phyloP scores from a whole-genome alignment of 2,888 invertebrate species.

The Orchestes rusci region DNA sequence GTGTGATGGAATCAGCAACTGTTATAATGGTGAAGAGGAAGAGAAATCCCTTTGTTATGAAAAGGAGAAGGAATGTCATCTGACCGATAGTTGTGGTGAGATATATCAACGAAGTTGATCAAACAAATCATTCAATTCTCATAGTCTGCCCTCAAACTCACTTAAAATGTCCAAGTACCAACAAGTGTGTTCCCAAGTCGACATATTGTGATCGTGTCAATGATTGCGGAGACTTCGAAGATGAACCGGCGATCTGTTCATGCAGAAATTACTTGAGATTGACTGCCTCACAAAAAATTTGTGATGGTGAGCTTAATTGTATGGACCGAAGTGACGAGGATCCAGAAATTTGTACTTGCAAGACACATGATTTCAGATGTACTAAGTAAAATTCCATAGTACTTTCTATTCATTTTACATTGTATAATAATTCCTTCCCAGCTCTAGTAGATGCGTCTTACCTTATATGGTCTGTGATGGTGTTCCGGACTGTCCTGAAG shows the following conservation, averaged over 20 bases:
- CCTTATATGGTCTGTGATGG: slow-evolving; percentile 72
- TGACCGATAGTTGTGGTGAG: slow-evolving; percentile 34
- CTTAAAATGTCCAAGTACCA: slow-evolving; percentile 60
- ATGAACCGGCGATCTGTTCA: slow-evolving; percentile 59
- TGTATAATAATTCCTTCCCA: slow-evolving; percentile 20
- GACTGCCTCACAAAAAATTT: slow-evolving; percentile 62
- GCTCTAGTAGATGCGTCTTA: slow-evolving; percentile 56
- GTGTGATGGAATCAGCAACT: slow-evolving; percentile 63
- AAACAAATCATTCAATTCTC: neutral
- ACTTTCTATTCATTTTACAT: neutral
- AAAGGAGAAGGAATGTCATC: slow-evolving; percentile 32
- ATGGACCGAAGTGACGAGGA: slow-evolving; percentile 71
- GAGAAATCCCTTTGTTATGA: slow-evolving; percentile 43
- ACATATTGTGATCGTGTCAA: slow-evolving; percentile 59
- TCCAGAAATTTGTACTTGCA: slow-evolving; percentile 58
- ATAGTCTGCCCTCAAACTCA: slow-evolving; percentile 58
- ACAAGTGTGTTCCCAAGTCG: slow-evolving; percentile 61
- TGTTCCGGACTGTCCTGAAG: slow-evolving; percentile 62
- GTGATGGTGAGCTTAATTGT: slow-evolving; percentile 72
- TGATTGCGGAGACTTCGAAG: slow-evolving; percentile 67
- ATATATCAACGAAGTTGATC: neutral
- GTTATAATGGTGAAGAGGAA: slow-evolving; percentile 66
- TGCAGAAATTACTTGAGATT: slow-evolving; percentile 61
- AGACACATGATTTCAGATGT: slow-evolving; percentile 47
- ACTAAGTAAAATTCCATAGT: slow-evolving; percentile 42